phyloP scores from a whole-genome alignment of 2,888 invertebrate species.

The Synanthedon myopaeformis region DNA sequence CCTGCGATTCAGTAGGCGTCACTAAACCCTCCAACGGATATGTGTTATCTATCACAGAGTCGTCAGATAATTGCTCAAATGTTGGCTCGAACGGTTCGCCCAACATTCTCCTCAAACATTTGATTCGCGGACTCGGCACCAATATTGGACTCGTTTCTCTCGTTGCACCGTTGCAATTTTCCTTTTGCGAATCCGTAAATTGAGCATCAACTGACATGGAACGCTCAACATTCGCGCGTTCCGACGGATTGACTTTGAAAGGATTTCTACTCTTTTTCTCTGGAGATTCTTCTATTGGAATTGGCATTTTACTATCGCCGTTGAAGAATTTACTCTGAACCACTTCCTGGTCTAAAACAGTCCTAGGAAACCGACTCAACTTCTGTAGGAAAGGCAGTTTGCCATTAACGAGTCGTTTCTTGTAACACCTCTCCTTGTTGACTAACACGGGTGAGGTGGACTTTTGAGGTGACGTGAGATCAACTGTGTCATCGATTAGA shows the following conservation, averaged over 20 bases:
- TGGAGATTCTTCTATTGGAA: slow-evolving; percentile 25
- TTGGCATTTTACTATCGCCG: background rate
- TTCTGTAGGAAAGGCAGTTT: slow-evolving; percentile 45
- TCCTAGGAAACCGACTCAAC: slow-evolving; percentile 65
- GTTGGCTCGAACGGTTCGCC: slow-evolving; percentile 10
- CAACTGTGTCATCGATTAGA: slow-evolving; percentile 16
- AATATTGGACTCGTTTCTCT: slow-evolving; percentile 38
- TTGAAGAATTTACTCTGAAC: slow-evolving; percentile 73
- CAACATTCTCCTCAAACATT: slow-evolving; percentile 24
- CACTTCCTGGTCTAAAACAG: slow-evolving; percentile 47
- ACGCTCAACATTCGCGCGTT: slow-evolving; percentile 13
- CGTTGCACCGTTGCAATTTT: slow-evolving; percentile 36
- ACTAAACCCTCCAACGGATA: slow-evolving; percentile 41
- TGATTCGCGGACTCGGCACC: slow-evolving; percentile 24
- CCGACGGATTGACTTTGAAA: slow-evolving; percentile 17
- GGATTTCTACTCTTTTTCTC: slow-evolving; percentile 26
- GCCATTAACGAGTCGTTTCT: slow-evolving; percentile 32
- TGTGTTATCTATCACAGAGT: slow-evolving; percentile 51
- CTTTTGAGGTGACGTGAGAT: slow-evolving; percentile 15
- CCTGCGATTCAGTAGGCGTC: slow-evolving; percentile 49
- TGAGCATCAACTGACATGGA: slow-evolving; percentile 18
- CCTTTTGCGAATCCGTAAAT: slow-evolving; percentile 36
- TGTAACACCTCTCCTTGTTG: slow-evolving; percentile 49
- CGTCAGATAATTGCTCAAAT: slow-evolving; percentile 27
- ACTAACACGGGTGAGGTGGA: slow-evolving; percentile 55